These are phyloP conservation scores for Lasioglossum morio DNA, from an alignment of 2,888 invertebrate genomes.

Conservation along the genomic window DNA sequence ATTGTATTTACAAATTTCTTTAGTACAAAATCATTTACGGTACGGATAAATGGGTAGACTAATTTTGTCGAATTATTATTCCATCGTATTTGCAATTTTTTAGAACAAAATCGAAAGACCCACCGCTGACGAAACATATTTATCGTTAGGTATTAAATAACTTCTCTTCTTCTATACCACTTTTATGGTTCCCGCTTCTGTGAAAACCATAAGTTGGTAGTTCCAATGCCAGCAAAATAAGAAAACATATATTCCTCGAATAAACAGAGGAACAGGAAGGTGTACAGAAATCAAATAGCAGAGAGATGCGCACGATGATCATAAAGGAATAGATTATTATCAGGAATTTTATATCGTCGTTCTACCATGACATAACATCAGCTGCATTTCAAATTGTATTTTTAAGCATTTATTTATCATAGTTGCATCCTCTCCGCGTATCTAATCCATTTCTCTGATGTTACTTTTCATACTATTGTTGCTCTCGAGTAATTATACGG, in stretches of 20 bases:
- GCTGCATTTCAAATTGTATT: not conserved
- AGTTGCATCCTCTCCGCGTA: too few species aligned
- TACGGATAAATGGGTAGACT: too few species aligned
- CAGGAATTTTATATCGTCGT: constrained; percentile 2
- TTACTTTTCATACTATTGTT: not conserved
- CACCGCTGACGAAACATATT: too few species aligned
- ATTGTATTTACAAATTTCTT: too few species aligned
- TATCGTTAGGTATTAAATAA: too few species aligned
- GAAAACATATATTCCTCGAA: not conserved
- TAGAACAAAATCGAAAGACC: too few species aligned
- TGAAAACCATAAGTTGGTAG: not conserved
- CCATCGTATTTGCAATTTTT: too few species aligned
- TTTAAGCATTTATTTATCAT: not conserved
- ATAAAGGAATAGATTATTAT: not conserved
- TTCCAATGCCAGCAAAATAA: not conserved
- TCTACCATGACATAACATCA: not conserved
- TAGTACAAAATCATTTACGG: too few species aligned
- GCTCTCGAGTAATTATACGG: not conserved
- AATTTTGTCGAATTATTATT: too few species aligned
- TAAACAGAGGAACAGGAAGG: not conserved
- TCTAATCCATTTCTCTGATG: not conserved
- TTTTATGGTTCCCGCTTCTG: not conserved
- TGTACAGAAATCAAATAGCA: not conserved
- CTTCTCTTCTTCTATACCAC: too few species aligned
- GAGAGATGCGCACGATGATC: not conserved